Percentiles rank a stretch among this genome's conserved stretches.
These are phyloP conservation scores for Orchesella flavescens DNA, from an alignment of 2,888 invertebrate species.

Conservation along the genomic window DNA sequence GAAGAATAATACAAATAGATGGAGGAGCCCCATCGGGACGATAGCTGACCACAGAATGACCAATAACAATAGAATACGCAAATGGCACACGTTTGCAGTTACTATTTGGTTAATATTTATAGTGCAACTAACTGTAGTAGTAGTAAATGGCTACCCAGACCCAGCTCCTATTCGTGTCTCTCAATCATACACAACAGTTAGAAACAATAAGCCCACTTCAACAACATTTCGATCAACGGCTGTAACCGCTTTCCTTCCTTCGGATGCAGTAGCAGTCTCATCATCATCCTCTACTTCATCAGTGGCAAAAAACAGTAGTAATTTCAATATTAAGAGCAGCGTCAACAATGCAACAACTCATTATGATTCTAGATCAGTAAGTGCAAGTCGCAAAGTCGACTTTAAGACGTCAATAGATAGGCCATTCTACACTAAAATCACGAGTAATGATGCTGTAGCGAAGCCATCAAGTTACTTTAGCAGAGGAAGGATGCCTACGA, in stretches of 20 bases:
- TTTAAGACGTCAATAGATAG: constrained; percentile 56
- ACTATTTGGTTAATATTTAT: constrained; percentile 32
- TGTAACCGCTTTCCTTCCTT: constrained; percentile 44
- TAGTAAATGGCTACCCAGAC: constrained; percentile 53
- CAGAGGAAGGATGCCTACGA: constrained; percentile 13
- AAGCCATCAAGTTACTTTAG: constrained; percentile 35
- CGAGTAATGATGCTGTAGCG: constrained; percentile 43
- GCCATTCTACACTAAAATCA: constrained; percentile 62
- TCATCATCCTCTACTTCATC: not conserved
- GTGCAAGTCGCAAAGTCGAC: constrained; percentile 31
- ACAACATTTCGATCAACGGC: constrained; percentile 36
- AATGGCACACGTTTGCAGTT: constrained; percentile 30
- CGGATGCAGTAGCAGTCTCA: constrained; percentile 29
- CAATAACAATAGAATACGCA: constrained; percentile 63
- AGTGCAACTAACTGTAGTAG: constrained; percentile 33
- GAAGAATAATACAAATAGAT: not conserved
- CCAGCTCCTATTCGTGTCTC: constrained; percentile 59
- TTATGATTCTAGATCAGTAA: constrained; percentile 20
- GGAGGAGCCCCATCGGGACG: constrained; percentile 49
- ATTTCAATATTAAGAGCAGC: constrained; percentile 5
- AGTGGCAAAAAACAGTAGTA: constrained; percentile 29
- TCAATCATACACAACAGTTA: constrained; percentile 55
- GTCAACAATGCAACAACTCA: constrained; percentile 42
- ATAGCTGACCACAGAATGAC: constrained; percentile 58
- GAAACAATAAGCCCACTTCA: constrained; percentile 35